Evolutionary conservation across 2,888 invertebrate genomes (phyloP).

Genomic region (Diadromus collaris): DNA sequence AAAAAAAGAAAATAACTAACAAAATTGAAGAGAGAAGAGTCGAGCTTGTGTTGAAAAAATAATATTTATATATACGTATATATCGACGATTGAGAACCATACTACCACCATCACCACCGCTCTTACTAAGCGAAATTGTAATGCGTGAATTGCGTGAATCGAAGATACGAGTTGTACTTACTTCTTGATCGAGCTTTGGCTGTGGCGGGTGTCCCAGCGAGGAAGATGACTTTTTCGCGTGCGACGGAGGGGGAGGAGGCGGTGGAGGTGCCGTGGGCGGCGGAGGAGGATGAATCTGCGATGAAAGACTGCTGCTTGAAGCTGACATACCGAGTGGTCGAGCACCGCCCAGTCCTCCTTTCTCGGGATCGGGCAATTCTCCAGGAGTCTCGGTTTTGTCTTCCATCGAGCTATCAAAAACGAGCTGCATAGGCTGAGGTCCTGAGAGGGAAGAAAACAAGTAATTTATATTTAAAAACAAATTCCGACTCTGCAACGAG

Average conservation of each 20-base stretch:
- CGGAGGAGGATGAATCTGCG: conserved; percentile 79
- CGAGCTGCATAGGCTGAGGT: conserved; percentile 82
- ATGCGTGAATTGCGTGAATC: conserved; percentile 28
- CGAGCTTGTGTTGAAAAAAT: conserved; percentile 28
- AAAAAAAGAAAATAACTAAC: conserved; percentile 17
- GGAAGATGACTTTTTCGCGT: conserved; percentile 81
- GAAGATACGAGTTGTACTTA: conserved; percentile 72
- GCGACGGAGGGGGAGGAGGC: conserved; percentile 80
- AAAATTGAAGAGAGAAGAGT: conserved; percentile 20
- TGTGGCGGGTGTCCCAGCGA: conserved; percentile 84
- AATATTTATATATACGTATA: conserved; percentile 5
- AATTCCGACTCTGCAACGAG: background rate
- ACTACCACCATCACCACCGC: conserved; percentile 60
- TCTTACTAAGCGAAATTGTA: conserved; percentile 50
- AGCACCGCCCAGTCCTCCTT: conserved; percentile 89
- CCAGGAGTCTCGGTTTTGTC: conserved; percentile 88
- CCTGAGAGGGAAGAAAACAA: conserved; percentile 67
- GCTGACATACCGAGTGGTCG: conserved; percentile 88
- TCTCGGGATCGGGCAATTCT: conserved; percentile 89
- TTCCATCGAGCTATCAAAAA: conserved; percentile 81
- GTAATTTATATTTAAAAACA: background rate
- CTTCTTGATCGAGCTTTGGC: conserved; percentile 83
- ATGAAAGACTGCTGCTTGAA: conserved; percentile 77
- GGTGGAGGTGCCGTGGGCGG: conserved; percentile 81
- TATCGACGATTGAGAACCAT: conserved; percentile 41